phyloP scores from a whole-genome alignment of 2,888 invertebrate species.

The Antheraea yamamai region DNA sequence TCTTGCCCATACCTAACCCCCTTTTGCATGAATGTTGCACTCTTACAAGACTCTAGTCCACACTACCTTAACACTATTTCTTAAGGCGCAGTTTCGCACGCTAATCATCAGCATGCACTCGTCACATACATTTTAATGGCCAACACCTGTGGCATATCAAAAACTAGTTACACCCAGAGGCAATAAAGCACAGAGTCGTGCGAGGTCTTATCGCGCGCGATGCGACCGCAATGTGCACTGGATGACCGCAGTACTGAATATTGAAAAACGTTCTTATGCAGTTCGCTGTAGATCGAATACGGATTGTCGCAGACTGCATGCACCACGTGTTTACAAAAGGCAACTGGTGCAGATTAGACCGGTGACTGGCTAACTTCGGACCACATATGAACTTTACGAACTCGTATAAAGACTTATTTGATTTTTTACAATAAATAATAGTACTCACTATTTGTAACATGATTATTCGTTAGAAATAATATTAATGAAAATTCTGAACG shows the following conservation, averaged over 20 bases:
- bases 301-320: constrained; percentile 49
- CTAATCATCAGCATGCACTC: constrained; percentile 41
- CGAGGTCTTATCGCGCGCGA: constrained; percentile 39
- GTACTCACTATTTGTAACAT: too few relatives aligned
- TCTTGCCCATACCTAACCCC: constrained; percentile 70
- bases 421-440: constrained; percentile 17
- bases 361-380: constrained; percentile 55
- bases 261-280: constrained; percentile 76
- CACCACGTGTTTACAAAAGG: constrained; percentile 75
- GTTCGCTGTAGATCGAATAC: constrained; percentile 63
- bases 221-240: constrained; percentile 68
- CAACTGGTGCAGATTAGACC: constrained; percentile 64
- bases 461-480: too few relatives aligned
- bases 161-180: constrained; percentile 47
- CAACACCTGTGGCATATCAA: constrained; percentile 30
- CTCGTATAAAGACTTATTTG: constrained; percentile 29
- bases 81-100: constrained; percentile 30
- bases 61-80: constrained; percentile 37
- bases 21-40: constrained; percentile 53
- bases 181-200: constrained; percentile 62
- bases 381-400: constrained; percentile 65
- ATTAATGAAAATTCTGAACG: too few relatives aligned
- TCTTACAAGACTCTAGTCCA: constrained; percentile 41
- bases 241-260: constrained; percentile 66
- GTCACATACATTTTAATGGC: constrained; percentile 47